Evolutionary conservation across 2,888 invertebrate genomes (phyloP).

Genomic region (Caenorhabditis doughertyi): DNA sequence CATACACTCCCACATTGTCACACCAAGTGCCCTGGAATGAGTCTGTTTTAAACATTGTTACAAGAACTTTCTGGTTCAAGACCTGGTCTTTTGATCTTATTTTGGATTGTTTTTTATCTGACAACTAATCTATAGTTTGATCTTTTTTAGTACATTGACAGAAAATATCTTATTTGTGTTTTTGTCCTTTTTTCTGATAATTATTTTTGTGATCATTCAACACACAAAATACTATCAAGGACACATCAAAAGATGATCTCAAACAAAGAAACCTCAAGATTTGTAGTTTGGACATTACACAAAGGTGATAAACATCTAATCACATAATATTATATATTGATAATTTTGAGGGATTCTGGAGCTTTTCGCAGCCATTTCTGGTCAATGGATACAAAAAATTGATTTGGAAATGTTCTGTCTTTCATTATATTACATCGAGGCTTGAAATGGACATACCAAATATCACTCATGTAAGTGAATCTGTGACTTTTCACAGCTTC

Average conservation of each 20-base stretch:
- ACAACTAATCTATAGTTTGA: background rate
- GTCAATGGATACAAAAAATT: too few relatives aligned
- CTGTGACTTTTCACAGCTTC: slow-evolving; percentile 97
- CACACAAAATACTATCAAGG: background rate
- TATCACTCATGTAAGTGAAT: slow-evolving; percentile 97
- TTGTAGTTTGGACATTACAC: slow-evolving; percentile 3
- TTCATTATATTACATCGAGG: too few relatives aligned
- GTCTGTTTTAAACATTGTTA: too few relatives aligned
- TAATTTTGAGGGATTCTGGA: too few relatives aligned
- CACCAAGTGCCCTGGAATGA: slow-evolving; percentile 88
- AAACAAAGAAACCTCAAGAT: background rate
- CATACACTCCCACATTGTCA: slow-evolving; percentile 98
- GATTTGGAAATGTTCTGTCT: too few relatives aligned
- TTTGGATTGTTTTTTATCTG: background rate
- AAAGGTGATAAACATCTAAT: too few relatives aligned
- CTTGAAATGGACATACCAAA: slow-evolving; percentile 88
- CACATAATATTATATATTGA: too few relatives aligned
- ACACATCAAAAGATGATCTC: slow-evolving; percentile 14
- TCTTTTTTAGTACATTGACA: too few relatives aligned
- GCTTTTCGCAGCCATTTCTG: too few relatives aligned
- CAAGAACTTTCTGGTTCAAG: background rate
- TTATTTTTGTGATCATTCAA: background rate
- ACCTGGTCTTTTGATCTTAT: background rate
- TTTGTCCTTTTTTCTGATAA: background rate
- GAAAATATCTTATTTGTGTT: background rate